Base-by-base conservation (phyloP, 2,797 vertebrate genomes). In the Valencia hispanica region DNA sequence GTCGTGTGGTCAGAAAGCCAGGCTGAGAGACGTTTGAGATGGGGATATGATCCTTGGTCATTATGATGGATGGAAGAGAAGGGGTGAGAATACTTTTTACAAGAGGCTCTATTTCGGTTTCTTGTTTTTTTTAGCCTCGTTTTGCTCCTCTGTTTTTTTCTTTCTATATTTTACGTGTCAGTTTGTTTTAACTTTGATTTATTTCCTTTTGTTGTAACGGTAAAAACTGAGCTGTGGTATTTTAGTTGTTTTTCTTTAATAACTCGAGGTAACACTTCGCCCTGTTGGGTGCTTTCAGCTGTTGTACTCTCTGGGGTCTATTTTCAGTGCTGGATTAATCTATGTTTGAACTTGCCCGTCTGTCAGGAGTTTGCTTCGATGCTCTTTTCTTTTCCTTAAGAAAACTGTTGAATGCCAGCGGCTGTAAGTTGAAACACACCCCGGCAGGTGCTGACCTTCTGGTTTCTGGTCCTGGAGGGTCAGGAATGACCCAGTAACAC, bases 401-500 rank as follows among this genome's bases (percentile, higher is more conserved):
- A 36, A 36, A 77, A 27, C 5, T 6, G 63, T 4, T 22, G 17
- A 27, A 14, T 34, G 14, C n/a, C 47, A 48, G 43, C 41, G 22
- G 73, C 53, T 57, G 9, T 20, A 30, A 53, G 53, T 65, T 76
- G 47, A 55, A 48, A 59, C 47, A 59, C 48, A 50, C 51, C 25
- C 18, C 43, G 55, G 25, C 43, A 53, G 51, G 47, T 36, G 0
- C 4, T 34, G 61, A 73, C 74, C 80, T 76, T 34, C 48, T 79
- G 77, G 43, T 17, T 50, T 36, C 68, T 73, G 74, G 61, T 17
- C 47, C 41, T 70, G 25, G 27, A 70, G 81, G 61, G 72, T 70
- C 68, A 77, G 75, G 74, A 32, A 47, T 55, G 78, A 80, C 78
- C 20, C 78, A 18, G 79, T 53, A 68, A 72, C 50, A 8, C 70